Conservation (phyloP, 2,888 invertebrate species). For the Ceratothoa steindachneri region DNA sequence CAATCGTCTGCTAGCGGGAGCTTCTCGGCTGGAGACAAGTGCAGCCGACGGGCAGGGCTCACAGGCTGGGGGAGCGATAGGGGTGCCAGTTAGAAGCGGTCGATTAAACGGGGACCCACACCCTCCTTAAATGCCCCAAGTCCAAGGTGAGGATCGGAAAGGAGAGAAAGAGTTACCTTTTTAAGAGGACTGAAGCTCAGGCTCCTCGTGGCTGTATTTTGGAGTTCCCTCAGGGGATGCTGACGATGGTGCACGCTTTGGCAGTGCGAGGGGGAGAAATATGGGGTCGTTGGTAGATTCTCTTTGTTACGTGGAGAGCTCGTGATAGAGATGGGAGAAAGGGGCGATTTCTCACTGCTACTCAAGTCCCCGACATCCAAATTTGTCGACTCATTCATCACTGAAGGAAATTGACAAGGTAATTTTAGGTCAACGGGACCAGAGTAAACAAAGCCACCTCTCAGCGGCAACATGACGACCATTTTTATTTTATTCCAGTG, state of each 20-base stretch:
- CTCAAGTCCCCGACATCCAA: background rate
- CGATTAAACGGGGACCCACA: constrained; percentile 2
- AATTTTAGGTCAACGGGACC: no score
- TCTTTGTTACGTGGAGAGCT: constrained; percentile 28
- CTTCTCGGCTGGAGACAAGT: constrained; percentile 1
- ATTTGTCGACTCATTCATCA: background rate
- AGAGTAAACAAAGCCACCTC: no score
- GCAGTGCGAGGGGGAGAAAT: constrained; percentile 27
- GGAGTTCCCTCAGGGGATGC: constrained; percentile 31
- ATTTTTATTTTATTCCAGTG: no score
- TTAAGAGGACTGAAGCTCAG: constrained; percentile 32
- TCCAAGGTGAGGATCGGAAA: no score
- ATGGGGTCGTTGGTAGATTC: constrained; percentile 32
- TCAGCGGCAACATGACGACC: no score
- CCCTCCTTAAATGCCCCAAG: no score
- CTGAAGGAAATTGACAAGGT: background rate
- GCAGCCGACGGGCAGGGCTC: constrained; percentile 2
- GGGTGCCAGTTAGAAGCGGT: constrained; percentile 2
- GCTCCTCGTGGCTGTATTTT: constrained; percentile 35
- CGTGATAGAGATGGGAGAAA: background rate
- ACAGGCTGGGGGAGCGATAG: constrained; percentile 9
- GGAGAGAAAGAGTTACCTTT: no score
- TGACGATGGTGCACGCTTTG: constrained; percentile 11
- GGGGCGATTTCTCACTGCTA: background rate
- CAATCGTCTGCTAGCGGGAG: constrained; percentile 29